These are phyloP conservation scores for Aldabrachelys gigantea DNA, from an alignment of 2,113 vertebrate species.

Conservation along the genomic window DNA sequence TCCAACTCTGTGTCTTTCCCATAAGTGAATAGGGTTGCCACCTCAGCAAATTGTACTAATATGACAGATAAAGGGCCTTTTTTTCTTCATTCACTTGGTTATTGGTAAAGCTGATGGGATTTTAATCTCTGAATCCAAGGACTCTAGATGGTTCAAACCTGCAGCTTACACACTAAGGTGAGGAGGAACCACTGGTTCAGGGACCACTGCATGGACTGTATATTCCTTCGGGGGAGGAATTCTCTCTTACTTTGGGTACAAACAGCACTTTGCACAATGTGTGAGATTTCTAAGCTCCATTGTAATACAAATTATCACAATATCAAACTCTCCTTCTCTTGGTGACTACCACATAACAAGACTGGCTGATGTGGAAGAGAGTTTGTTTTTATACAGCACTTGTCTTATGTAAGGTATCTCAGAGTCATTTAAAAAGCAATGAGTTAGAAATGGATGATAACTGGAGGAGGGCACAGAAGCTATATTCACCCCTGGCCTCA, in stretches of 20 bases:
- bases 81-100: not conserved
- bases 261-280: not conserved
- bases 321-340: not conserved
- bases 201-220: not conserved
- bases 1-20: not conserved
- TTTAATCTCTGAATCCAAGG: not conserved
- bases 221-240: not conserved
- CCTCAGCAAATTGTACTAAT: not conserved
- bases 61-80: not conserved
- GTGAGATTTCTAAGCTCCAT: not conserved
- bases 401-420: not conserved
- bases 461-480: not conserved
- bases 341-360: not conserved
- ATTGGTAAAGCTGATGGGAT: not conserved
- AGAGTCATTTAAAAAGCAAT: not conserved
- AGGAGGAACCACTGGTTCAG: not conserved
- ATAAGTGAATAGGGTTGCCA: not conserved
- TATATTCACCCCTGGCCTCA: not conserved
- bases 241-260: not conserved
- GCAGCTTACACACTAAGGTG: not conserved
- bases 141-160: not conserved
- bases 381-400: accelerated
- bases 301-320: not conserved
- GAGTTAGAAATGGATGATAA: not conserved
- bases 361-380: not conserved